These are phyloP conservation scores for Turdus rufiventris DNA, from an alignment of 2,113 vertebrate genomes.

Conservation along the genomic window DNA sequence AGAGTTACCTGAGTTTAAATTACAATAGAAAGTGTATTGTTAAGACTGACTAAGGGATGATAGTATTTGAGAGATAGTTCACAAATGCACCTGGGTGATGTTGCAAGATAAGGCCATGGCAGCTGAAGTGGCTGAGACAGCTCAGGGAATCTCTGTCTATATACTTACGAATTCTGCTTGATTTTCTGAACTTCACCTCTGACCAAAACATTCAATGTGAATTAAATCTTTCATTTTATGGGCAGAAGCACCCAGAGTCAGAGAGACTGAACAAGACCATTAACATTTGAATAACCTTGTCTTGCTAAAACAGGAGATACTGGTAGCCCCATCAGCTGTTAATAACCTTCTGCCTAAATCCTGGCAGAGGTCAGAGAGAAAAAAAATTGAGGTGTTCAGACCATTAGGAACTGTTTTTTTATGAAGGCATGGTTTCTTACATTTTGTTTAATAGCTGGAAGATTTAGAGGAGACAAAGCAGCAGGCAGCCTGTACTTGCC, in stretches of 20 bases:
- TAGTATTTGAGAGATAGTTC: neutral
- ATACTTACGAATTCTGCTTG: neutral
- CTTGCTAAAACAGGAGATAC: neutral
- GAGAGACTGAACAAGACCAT: neutral
- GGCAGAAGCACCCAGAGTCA: neutral
- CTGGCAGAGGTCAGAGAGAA: neutral
- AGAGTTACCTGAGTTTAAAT: neutral
- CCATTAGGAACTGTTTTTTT: neutral
- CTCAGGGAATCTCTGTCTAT: neutral
- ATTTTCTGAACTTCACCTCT: conserved; percentile 35
- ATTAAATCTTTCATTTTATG: conserved; percentile 27
- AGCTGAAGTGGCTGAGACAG: neutral
- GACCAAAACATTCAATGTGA: neutral
- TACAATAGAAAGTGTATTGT: neutral
- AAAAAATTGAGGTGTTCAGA: neutral
- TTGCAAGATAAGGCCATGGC: neutral
- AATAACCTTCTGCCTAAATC: neutral
- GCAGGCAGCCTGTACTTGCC: neutral
- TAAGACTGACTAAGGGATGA: neutral
- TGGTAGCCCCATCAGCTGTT: neutral
- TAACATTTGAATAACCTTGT: conserved; percentile 41
- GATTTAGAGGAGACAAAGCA: neutral
- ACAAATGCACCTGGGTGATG: neutral
- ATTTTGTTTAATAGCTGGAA: neutral
- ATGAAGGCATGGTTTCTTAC: neutral